A percentile compares a stretch with the other conserved stretches of the same genome.
These are phyloP conservation scores for Campoplex nolae DNA, from an alignment of 2,888 invertebrate genomes.

Conservation along the genomic window DNA sequence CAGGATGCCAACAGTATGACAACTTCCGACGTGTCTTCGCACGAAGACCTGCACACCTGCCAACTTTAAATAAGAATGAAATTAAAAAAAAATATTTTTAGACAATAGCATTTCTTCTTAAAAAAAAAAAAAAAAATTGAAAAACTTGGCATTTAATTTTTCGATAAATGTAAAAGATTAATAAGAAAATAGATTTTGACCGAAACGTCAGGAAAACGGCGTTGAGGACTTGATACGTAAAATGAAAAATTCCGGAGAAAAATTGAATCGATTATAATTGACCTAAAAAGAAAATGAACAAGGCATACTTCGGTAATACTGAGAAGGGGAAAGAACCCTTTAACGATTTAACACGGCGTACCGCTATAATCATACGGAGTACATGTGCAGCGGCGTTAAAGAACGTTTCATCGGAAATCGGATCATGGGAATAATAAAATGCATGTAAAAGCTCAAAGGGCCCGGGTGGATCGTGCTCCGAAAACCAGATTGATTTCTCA, in stretches of 20 bases:
- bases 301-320: neutral
- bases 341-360: constrained; percentile 37
- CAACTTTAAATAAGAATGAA: no score
- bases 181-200: neutral
- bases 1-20: no score
- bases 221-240: neutral
- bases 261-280: constrained; percentile 28
- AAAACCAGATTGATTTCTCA: constrained; percentile 63
- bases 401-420: constrained; percentile 48
- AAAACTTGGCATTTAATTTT: neutral
- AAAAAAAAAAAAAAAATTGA: neutral
- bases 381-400: neutral
- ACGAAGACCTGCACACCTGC: no score
- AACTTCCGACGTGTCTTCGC: no score
- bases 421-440: constrained; percentile 56
- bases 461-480: constrained; percentile 52
- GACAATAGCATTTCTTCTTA: no score
- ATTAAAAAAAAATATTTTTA: no score
- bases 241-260: neutral
- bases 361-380: constrained; percentile 32
- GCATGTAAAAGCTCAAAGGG: constrained; percentile 38
- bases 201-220: neutral
- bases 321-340: constrained; percentile 1
- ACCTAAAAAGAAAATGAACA: neutral
- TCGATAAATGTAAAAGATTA: neutral